These are phyloP conservation scores for Oscheius sp. DNA, from an alignment of 2,888 invertebrate genomes.

Conservation along the genomic window DNA sequence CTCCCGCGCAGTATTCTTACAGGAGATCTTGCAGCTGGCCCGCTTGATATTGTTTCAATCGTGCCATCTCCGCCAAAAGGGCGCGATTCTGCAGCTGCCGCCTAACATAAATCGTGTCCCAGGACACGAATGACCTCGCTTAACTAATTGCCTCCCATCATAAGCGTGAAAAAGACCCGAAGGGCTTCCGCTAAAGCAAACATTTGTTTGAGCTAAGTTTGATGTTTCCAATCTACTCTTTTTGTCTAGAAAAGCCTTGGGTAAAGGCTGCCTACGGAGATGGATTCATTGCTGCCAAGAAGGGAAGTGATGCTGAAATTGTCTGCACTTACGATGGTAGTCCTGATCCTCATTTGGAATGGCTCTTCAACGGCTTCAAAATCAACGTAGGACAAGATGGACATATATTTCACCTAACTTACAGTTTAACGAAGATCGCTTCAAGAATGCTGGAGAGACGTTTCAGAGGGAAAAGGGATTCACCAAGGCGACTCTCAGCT, in stretches of 20 bases:
- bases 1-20: conserved; percentile 9
- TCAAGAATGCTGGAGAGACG: conserved; percentile 47
- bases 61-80: conserved; percentile 21
- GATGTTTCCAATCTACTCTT: not conserved
- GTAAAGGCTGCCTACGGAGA: conserved; percentile 53
- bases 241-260: conserved; percentile 64
- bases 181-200: conserved; percentile 9
- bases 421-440: conserved; percentile 51
- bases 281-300: conserved; percentile 57
- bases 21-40: conserved; percentile 29
- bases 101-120: conserved; percentile 38
- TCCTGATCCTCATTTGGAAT: conserved; percentile 64
- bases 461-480: conserved; percentile 47
- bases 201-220: not conserved
- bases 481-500: conserved; percentile 46
- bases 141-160: conserved; percentile 36
- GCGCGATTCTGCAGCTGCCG: conserved; percentile 37
- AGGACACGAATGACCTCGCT: conserved; percentile 38
- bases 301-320: conserved; percentile 53
- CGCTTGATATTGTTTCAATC: conserved; percentile 33
- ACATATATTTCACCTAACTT: not conserved
- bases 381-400: conserved; percentile 52
- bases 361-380: conserved; percentile 66
- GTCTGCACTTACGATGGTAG: conserved; percentile 66
- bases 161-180: conserved; percentile 24